Base-by-base conservation (phyloP, 2,888 invertebrate species). In the Timandra comae region DNA sequence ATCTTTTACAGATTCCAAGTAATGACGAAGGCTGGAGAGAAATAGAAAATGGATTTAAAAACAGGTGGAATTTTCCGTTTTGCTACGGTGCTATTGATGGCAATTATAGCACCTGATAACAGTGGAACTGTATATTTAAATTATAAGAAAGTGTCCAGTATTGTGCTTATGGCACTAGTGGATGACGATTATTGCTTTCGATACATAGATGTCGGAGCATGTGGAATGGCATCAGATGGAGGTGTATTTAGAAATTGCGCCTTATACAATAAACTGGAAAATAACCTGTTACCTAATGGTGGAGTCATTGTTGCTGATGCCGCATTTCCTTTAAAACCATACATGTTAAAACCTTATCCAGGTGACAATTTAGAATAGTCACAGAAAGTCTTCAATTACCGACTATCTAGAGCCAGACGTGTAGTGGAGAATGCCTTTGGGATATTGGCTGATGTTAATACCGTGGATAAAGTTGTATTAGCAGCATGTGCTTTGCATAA, bases 371-470 rank as follows among this genome's bases (percentile, higher is more conserved):
- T 35, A 26, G 29, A 8, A 21, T 13, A 28, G 20, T 24, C 25
- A 28, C 13, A 37, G 31, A 42, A 36, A 40, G 38, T 40, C 27
- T 35, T 26, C 31, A 42, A 42, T 22, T 43, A 39, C 33, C 33
- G 43, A 20, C 29, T 43, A 33, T 32, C 29, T 24, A 37, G 45
- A 33, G 39, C 35, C 29, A 30, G 45, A 35, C 27, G 41, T 16
- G 25, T 30, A 25, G 41, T 43, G 25, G 40, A 46, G 33, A 43
- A 41, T 29, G 46, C 39, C 25, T 42, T 40, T 34, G 44, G 38
- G 23, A 44, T 44, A 29, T 40, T 41, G 30, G 38, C 32, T 31
- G 23, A 40, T 12, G 33, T 36, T 22, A 33, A 35, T 8, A 36
- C 29, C 21, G 36, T 36, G 21, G 35, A 34, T n/a, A 35, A 34